Conservation (phyloP, 2,888 invertebrate species). For the Morpho helenor region DNA sequence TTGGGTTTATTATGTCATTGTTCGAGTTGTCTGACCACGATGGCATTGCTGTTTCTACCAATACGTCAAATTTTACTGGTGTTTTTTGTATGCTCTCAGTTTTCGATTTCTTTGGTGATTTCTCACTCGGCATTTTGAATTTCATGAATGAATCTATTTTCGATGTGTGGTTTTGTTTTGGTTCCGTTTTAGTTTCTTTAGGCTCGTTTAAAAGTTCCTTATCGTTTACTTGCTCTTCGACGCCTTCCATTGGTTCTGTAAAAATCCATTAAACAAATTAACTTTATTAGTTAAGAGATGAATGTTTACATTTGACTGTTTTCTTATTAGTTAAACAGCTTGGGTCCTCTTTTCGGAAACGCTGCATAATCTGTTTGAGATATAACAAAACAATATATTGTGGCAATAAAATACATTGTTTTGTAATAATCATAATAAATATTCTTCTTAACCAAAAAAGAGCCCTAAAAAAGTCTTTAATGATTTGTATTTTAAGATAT, state of each 20-base stretch:
- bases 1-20: constrained; percentile 54
- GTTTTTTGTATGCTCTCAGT: constrained; percentile 44
- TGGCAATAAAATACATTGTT: no score
- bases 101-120: constrained; percentile 53
- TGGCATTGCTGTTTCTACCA: constrained; percentile 69
- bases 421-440: no score
- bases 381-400: no score
- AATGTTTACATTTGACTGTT: no score
- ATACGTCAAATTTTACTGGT: constrained; percentile 58
- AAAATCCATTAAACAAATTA: constrained; percentile 3
- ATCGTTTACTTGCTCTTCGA: constrained; percentile 32
- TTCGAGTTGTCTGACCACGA: constrained; percentile 74
- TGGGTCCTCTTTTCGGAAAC: no score
- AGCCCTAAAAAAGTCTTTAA: no score
- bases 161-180: constrained; percentile 31
- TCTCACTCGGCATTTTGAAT: constrained; percentile 58
- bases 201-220: constrained; percentile 28
- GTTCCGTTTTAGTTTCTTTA: constrained; percentile 28
- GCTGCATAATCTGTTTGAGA: no score
- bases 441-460: no score
- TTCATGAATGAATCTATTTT: constrained; percentile 62
- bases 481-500: no score
- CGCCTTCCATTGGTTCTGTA: constrained; percentile 50
- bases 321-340: no score
- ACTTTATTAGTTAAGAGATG: no score